Evolutionary conservation across 2,797 vertebrate species (phyloP), one percentile per base, ranked within the genome.

Genomic region (Borostomias antarcticus): DNA sequence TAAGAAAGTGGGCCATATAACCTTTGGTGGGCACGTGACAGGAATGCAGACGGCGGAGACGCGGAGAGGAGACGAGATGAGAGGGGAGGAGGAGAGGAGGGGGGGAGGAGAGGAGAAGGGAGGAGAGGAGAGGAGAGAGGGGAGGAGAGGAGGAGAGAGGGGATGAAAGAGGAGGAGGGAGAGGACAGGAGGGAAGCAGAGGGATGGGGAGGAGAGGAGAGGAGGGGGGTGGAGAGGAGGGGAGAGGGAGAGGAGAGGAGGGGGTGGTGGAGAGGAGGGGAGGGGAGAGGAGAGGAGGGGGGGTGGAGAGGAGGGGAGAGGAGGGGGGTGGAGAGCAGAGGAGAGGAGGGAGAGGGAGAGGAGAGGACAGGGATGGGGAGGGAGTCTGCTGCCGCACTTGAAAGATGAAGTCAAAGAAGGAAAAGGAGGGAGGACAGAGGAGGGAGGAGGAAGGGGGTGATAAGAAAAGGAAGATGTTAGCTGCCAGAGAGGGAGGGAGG

Each of bases 1-100:
- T 96, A 95, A 96, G 92, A 83, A 88, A 75, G 66, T 91, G 77
- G 91, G 91, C 91, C 82, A 66, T 79, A 85, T 83, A 85, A 89
- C 90, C 92, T 83, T 84, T 92, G 73, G 66, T 88, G 72, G 47
- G 88, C 43, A 73, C 89, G 90, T 93, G 94, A 92, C 53, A 30
- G 80, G 94, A 92, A 94, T 94, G 66, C 88, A 76, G 85, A 91
- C 87, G 64, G 76, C 56, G 66, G n/a, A 25, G 80, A 63, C 17
- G 17, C 25, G 54, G 81, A 86, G 83, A 74, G 50, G 76, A 82
- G 69, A 81, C 85, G 83, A 85, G 81, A 45, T 15, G 51, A 72
- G 64, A 7, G 59, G 48, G 59, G 66, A 21, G 37, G 78, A 66
- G 8, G 57, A 59, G 64, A 68, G 58, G 37, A 3, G 61, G 15